phyloP scores from a whole-genome alignment of 1,140 invertebrate species.

The Maconellicoccus hirsutus region DNA sequence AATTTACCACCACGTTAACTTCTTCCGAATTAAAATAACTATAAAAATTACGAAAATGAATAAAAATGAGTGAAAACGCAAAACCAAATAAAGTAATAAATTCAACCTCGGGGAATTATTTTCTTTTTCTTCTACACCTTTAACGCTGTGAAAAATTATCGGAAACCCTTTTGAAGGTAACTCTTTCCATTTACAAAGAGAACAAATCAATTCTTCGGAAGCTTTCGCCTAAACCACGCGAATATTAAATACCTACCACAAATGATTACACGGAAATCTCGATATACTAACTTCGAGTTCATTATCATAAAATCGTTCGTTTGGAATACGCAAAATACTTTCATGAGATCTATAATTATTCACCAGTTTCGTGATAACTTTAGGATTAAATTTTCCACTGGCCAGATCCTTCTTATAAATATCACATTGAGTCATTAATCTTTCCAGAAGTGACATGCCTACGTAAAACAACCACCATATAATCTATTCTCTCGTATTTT shows the following conservation, averaged over 20 bases:
- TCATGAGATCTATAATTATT: conserved; percentile 70
- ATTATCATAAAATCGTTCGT: conserved; percentile 66
- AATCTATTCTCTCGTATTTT: neutral
- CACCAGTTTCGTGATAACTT: conserved; percentile 55
- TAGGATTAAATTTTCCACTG: conserved; percentile 48
- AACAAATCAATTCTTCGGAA: neutral
- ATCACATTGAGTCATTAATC: conserved; percentile 19
- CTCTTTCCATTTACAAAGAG: neutral
- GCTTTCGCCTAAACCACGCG: neutral
- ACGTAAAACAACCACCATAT: neutral
- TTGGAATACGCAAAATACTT: conserved; percentile 60
- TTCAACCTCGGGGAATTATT: conserved; percentile 41
- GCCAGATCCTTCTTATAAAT: conserved; percentile 32
- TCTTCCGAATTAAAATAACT: neutral
- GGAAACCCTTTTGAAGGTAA: neutral
- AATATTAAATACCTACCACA: too few relatives aligned
- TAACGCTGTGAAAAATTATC: conserved; percentile 64
- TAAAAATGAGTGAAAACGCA: neutral
- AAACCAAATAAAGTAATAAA: neutral
- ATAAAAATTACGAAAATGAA: neutral
- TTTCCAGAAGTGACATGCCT: neutral
- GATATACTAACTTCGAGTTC: conserved; percentile 47
- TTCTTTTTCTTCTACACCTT: conserved; percentile 59
- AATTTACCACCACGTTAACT: neutral
- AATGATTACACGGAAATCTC: too few relatives aligned